Base-by-base conservation (phyloP, 2,113 vertebrate species). In the Colinus virginianus region DNA sequence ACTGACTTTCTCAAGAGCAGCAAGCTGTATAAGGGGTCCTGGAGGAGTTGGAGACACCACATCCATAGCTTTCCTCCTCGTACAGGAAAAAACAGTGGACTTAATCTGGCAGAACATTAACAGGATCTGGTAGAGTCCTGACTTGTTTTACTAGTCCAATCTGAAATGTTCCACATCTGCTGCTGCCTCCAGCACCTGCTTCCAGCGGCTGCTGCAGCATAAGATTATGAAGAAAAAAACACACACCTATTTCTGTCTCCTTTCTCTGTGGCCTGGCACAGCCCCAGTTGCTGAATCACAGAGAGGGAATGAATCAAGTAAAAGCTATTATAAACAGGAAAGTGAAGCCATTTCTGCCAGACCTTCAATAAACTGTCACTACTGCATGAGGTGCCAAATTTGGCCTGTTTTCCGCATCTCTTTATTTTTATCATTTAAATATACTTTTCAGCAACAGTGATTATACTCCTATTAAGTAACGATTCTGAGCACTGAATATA, bases 291-390 rank as follows among this genome's bases (percentile, higher is more conserved):
- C 85, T 95, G 90, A 94, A 69, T 93, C 83, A 95, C 79, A 88
- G 76, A 87, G 55, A 36, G 66, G 76, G 87, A 96, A 96, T 92
- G 95, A 49, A 93, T 66, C 72, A 91, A 93, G 66, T 53, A 78
- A 75, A 90, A 91, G 53, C 76, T 85, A 88, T 88, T 90, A 92
- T 88, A 96, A 96, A 94, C 94, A 96, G 92, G 89, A 92, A 94
- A 93, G 78, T 72, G 69, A 92, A 93, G 92, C 69, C 21, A 45
- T 88, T 94, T 78, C 61, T 93, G 90, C 90, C 90, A 96, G 87
- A 93, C 17, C 12, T 49, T 90, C 68, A 88, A 58, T 87, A 93
- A 96, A 88, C 78, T 58, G 78, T 78, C 84, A 93, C 66, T 97
- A 95, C 92, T 28, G 58, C 84, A 94, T 78, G 91, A 95, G 81